A percentile compares a stretch with the other conserved stretches of the same genome.
phyloP scores from a whole-genome alignment of 2,113 vertebrate genomes.

The Jacana jacana region DNA sequence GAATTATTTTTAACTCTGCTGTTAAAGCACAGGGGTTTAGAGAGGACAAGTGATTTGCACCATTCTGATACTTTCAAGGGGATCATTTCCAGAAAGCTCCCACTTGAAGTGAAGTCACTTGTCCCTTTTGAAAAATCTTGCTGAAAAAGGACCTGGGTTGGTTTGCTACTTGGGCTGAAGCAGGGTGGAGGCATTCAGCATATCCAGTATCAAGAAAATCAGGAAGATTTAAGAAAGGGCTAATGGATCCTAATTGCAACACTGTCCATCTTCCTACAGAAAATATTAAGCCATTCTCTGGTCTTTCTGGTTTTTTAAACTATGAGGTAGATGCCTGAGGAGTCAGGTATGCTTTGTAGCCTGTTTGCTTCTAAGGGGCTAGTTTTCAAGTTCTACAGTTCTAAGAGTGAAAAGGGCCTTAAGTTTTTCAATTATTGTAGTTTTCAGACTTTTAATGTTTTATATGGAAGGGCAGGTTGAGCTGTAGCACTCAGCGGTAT shows the following conservation, averaged over 20 bases:
- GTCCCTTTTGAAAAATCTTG: neutral
- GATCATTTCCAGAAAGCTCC: neutral
- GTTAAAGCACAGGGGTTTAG: neutral
- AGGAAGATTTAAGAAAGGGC: conserved; percentile 36
- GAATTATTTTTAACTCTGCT: neutral
- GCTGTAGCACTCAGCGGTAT: neutral
- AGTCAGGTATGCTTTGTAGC: neutral
- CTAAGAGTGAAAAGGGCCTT: conserved; percentile 40
- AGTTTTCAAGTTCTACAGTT: conserved; percentile 13
- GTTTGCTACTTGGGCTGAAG: neutral
- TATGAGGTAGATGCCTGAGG: neutral
- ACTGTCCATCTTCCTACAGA: neutral
- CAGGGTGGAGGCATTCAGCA: neutral
- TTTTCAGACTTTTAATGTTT: neutral
- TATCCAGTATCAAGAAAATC: neutral
- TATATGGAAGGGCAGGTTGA: neutral
- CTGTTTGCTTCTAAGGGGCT: neutral
- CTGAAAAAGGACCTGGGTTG: neutral
- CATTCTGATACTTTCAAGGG: neutral
- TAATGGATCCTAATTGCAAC: conserved; percentile 1
- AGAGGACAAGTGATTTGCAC: neutral
- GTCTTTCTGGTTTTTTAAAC: neutral
- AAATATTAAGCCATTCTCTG: neutral
- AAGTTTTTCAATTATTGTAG: neutral
- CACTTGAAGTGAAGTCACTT: neutral